Evolutionary conservation across 2,113 vertebrate species (phyloP).

Genomic region (Abramis brama): DNA sequence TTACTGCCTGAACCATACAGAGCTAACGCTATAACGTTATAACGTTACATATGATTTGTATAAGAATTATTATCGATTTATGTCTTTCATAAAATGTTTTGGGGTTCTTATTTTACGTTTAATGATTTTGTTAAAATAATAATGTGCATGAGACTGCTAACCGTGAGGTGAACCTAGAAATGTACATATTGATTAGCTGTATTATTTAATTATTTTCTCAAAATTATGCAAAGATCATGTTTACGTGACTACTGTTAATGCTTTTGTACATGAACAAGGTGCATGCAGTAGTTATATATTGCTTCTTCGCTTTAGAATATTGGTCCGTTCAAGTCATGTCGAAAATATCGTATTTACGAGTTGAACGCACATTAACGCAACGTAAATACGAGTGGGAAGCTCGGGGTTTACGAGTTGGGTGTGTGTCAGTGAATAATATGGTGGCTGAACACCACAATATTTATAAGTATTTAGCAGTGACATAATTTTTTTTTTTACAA

Average conservation of each 20-base stretch:
- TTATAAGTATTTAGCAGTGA: no score
- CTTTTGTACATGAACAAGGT: neutral
- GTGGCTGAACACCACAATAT: no score
- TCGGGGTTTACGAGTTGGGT: no score
- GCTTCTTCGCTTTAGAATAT: no score
- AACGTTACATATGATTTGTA: neutral
- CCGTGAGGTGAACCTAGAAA: neutral
- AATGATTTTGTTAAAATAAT: neutral
- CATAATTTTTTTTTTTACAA: no score
- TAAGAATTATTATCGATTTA: neutral
- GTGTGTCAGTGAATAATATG: no score
- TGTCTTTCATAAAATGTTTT: neutral
- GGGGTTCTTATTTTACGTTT: neutral
- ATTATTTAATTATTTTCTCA: neutral
- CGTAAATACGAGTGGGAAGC: no score
- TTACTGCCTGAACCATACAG: neutral
- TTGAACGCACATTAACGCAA: no score
- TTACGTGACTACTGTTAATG: neutral
- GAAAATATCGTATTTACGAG: no score
- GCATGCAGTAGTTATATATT: no score
- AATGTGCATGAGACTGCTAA: neutral
- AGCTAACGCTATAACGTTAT: neutral
- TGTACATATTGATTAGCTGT: neutral
- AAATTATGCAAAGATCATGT: neutral
- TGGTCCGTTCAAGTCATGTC: no score